phyloP scores from a whole-genome alignment of 2,797 vertebrate genomes.

The Gymnothorax javanicus region DNA sequence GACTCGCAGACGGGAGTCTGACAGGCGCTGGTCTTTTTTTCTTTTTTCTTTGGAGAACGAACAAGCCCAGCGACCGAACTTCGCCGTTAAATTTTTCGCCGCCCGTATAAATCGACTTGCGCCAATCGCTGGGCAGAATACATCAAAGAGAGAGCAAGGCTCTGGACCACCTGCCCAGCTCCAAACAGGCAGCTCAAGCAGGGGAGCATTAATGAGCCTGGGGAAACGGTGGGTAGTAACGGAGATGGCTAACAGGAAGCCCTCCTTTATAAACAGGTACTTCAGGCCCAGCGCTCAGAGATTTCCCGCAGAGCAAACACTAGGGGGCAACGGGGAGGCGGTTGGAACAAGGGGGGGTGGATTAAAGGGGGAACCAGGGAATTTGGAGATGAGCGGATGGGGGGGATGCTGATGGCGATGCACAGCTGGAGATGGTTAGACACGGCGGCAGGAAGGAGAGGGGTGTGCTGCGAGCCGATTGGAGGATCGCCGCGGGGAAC shows the following conservation, averaged over 20 bases:
- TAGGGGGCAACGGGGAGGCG: not conserved
- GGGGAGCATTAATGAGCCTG: not conserved
- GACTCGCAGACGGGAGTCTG: too few relatives aligned
- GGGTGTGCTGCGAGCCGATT: not conserved
- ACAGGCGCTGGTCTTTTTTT: not conserved
- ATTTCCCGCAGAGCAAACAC: not conserved
- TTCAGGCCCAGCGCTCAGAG: not conserved
- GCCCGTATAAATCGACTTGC: not conserved
- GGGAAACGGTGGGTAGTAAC: not conserved
- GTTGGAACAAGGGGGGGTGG: not conserved
- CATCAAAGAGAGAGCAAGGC: not conserved
- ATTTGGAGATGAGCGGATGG: accelerated
- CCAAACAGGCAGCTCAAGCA: too few relatives aligned
- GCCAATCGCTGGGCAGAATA: not conserved
- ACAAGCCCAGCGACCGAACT: not conserved
- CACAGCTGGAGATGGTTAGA: conserved; percentile 20
- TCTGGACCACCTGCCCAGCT: too few relatives aligned
- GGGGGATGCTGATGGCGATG: not conserved
- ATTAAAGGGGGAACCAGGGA: not conserved
- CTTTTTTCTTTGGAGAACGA: not conserved
- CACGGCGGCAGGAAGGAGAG: not conserved
- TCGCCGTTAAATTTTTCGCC: not conserved
- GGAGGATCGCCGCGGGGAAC: not conserved
- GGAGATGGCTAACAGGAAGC: not conserved
- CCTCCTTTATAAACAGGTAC: not conserved